phyloP scores from a whole-genome alignment of 2,888 invertebrate species.

The Alloplasta piceator region DNA sequence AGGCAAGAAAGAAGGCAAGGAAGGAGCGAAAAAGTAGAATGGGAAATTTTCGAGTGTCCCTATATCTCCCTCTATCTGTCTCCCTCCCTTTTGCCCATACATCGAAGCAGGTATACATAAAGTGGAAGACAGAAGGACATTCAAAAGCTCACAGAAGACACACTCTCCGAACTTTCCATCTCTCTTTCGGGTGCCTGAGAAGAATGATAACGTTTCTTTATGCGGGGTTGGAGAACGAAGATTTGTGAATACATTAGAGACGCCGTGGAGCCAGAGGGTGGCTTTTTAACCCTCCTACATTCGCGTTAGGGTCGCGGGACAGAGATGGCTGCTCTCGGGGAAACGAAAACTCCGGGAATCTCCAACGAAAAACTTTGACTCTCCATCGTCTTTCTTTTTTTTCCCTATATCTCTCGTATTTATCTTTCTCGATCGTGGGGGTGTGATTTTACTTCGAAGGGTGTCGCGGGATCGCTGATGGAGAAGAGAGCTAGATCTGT shows the following conservation, averaged over 20 bases:
- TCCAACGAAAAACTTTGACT: slow-evolving; percentile 36
- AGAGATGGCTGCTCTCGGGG: slow-evolving; percentile 40
- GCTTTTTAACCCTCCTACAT: slow-evolving; percentile 54
- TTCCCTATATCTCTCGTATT: slow-evolving; percentile 70
- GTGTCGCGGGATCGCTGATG: slow-evolving; percentile 45
- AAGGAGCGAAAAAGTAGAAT: slow-evolving; percentile 60
- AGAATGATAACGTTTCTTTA: slow-evolving; percentile 79
- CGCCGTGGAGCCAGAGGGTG: slow-evolving; percentile 68
- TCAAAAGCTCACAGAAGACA: slow-evolving; percentile 50
- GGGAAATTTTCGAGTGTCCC: slow-evolving; percentile 52
- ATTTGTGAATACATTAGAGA: slow-evolving; percentile 83
- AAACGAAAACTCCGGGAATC: slow-evolving; percentile 70
- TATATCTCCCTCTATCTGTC: slow-evolving; percentile 9
- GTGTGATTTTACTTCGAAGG: slow-evolving; percentile 51
- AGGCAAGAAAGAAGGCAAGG: slow-evolving; percentile 54
- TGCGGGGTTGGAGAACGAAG: slow-evolving; percentile 79
- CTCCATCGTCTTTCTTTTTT: slow-evolving; percentile 38
- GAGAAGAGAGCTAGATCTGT: slow-evolving; percentile 11
- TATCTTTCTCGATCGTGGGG: slow-evolving; percentile 75
- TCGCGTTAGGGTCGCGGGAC: slow-evolving; percentile 56
- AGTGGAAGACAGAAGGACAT: slow-evolving; percentile 18
- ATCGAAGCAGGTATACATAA: slow-evolving; percentile 24
- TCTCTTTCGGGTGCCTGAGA: slow-evolving; percentile 72
- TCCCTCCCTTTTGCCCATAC: slow-evolving; percentile 8
- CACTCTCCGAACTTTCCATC: slow-evolving; percentile 15